Conservation (phyloP, 2,113 vertebrate genomes). For the Epinephelus cyanopodus region DNA sequence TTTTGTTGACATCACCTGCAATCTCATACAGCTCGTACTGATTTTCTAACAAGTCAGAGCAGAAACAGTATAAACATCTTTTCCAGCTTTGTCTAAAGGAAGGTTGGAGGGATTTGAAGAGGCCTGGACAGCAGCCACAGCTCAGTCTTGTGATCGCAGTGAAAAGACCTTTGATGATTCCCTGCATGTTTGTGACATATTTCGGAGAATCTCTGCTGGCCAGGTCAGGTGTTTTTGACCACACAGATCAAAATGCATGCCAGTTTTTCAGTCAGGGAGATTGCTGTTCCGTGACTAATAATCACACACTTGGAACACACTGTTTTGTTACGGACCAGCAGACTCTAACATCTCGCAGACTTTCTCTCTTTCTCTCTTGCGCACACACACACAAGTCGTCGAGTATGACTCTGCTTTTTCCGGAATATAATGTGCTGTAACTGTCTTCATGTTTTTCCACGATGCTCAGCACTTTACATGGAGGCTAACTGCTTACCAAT, state of each 20-base stretch:
- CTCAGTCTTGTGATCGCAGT: slow-evolving; percentile 34
- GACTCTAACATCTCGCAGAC: slow-evolving; percentile 35
- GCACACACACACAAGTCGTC: not conserved
- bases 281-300: slow-evolving; percentile 68
- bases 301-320: slow-evolving; percentile 55
- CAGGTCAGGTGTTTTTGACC: slow-evolving; percentile 48
- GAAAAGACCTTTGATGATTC: slow-evolving; percentile 35
- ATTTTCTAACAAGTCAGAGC: slow-evolving; percentile 26
- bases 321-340: slow-evolving; percentile 65
- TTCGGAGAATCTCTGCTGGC: slow-evolving; percentile 12
- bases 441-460: slow-evolving; percentile 72
- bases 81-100: slow-evolving; percentile 7
- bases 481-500: slow-evolving; percentile 71
- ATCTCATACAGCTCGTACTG: not conserved
- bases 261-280: slow-evolving; percentile 17
- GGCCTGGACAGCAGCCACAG: slow-evolving; percentile 45
- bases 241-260: slow-evolving; percentile 22
- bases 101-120: slow-evolving; percentile 27
- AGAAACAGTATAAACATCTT: slow-evolving; percentile 23
- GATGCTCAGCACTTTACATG: slow-evolving; percentile 77
- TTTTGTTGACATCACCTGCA: slow-evolving; percentile 12
- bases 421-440: slow-evolving; percentile 43
- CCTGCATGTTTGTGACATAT: slow-evolving; percentile 38
- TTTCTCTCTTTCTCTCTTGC: not conserved
- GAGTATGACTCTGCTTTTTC: slow-evolving; percentile 47